A percentile compares a stretch with the other conserved stretches of the same genome.
Evolutionary conservation across 1,140 invertebrate genomes (phyloP).

Genomic region (Geopemphigus sp.): DNA sequence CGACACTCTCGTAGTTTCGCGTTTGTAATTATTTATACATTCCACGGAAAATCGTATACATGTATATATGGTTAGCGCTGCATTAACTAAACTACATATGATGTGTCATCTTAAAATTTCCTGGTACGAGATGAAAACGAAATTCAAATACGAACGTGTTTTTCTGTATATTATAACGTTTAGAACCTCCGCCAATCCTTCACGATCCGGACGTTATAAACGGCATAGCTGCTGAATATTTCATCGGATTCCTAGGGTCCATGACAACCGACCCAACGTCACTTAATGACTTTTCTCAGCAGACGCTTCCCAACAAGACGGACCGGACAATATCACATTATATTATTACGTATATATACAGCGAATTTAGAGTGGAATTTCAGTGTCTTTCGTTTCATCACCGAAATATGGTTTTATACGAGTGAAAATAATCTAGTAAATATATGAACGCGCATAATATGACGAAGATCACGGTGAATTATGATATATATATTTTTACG

Average conservation of each 20-base stretch:
- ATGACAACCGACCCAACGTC: background rate
- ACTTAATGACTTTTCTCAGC: constrained; percentile 35
- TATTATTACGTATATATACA: background rate
- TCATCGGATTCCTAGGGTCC: constrained; percentile 37
- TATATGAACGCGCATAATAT: background rate
- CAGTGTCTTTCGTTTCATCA: constrained; percentile 24
- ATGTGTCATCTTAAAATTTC: background rate
- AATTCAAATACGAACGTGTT: constrained; percentile 34
- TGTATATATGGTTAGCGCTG: no score
- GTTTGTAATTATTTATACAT: no score
- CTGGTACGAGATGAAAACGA: background rate
- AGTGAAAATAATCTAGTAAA: background rate
- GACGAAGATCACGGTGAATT: background rate
- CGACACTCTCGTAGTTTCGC: no score
- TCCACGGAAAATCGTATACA: no score
- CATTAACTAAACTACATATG: no score
- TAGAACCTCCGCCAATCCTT: constrained; percentile 26
- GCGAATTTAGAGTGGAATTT: constrained; percentile 1
- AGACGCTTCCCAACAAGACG: constrained; percentile 5
- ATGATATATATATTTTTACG: background rate
- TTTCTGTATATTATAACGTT: constrained; percentile 17
- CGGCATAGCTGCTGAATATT: constrained; percentile 40
- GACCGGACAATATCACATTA: constrained; percentile 31
- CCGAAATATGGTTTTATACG: background rate
- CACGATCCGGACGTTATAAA: constrained; percentile 33